Evolutionary conservation across 2,797 vertebrate genomes (phyloP).

Genomic region (Percopsis omiscomaycus): DNA sequence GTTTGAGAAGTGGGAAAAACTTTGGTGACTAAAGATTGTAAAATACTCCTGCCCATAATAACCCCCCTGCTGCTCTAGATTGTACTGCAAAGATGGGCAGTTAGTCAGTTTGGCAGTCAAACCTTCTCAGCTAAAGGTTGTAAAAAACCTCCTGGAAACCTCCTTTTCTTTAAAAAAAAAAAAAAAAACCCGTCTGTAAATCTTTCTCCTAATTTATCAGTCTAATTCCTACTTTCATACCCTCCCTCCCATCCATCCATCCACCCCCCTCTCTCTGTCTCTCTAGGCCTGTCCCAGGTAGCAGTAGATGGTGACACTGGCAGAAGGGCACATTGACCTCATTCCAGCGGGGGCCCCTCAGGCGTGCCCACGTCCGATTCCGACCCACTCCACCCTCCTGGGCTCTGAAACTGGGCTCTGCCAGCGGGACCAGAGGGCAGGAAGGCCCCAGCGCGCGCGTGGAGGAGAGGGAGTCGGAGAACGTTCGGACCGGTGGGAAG

Average conservation of each 20-base stretch:
- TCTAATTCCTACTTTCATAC: background rate
- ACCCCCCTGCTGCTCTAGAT: no score
- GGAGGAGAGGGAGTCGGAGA: background rate
- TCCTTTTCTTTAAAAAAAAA: background rate
- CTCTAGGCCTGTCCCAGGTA: slow-evolving; percentile 44
- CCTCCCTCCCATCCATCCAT: no score
- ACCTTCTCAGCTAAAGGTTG: no score
- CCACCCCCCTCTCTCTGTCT: background rate
- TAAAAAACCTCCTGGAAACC: no score
- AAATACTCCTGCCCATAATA: no score
- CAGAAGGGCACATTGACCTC: slow-evolving; percentile 1
- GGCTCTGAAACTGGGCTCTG: background rate
- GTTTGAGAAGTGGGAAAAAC: background rate
- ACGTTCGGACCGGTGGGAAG: background rate
- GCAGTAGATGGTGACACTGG: slow-evolving; percentile 47
- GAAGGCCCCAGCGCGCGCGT: background rate
- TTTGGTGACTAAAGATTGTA: background rate
- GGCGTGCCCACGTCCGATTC: slow-evolving; percentile 24
- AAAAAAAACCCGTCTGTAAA: background rate
- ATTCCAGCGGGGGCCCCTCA: slow-evolving; percentile 22
- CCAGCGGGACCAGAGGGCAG: slow-evolving; percentile 8
- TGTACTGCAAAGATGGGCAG: no score
- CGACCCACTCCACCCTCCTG: slow-evolving; percentile 2
- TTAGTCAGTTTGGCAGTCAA: no score
- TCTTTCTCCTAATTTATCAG: background rate